These are phyloP conservation scores for Bombus terrestris DNA, from an alignment of 1,140 invertebrate species.

Conservation along the genomic window DNA sequence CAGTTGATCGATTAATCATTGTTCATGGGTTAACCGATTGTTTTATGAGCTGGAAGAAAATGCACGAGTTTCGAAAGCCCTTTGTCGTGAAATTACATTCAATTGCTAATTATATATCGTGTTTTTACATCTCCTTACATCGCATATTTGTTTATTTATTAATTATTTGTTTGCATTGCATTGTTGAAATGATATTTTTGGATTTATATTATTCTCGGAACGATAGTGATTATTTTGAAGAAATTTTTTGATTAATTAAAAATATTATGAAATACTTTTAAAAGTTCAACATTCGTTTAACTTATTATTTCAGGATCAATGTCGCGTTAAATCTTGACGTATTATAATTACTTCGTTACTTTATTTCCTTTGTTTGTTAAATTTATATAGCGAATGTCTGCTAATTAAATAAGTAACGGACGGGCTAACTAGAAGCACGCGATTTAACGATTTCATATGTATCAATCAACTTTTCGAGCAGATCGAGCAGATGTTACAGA, in stretches of 20 bases:
- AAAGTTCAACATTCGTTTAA: neutral
- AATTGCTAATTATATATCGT: neutral
- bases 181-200: neutral
- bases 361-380: neutral
- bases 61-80: constrained; percentile 46
- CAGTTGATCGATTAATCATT: constrained; percentile 30
- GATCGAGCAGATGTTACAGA: neutral
- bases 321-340: neutral
- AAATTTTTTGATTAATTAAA: neutral
- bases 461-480: constrained; percentile 16
- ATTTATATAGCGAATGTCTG: no score
- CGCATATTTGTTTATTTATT: neutral
- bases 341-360: neutral
- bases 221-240: neutral
- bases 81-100: neutral
- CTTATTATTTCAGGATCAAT: neutral
- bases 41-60: neutral
- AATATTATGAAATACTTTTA: no score
- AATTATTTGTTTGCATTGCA: neutral
- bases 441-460: no score
- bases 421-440: no score
- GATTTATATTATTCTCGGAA: no score
- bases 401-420: neutral
- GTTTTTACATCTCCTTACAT: neutral
- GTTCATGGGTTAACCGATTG: neutral